phyloP scores from a whole-genome alignment of 2,113 vertebrate species.

The Numenius arquata region DNA sequence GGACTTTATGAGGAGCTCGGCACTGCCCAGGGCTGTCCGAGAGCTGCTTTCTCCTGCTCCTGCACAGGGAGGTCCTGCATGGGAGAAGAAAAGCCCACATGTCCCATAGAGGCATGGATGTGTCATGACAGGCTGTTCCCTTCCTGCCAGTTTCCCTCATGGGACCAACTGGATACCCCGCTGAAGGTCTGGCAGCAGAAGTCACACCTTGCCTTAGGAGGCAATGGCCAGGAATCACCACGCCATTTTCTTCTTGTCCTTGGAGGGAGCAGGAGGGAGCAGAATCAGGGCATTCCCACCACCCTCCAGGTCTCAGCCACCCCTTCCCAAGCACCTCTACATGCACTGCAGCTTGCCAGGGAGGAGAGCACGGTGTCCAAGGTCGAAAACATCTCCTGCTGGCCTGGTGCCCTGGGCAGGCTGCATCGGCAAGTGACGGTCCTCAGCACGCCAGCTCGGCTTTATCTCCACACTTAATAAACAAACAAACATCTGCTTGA shows the following conservation, averaged over 20 bases:
- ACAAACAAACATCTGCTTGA: neutral
- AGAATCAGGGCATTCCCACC: neutral
- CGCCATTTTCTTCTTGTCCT: neutral
- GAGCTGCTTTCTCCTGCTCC: neutral
- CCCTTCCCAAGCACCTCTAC: neutral
- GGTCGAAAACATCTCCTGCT: neutral
- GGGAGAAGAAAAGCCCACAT: neutral
- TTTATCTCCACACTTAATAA: neutral
- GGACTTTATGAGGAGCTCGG: neutral
- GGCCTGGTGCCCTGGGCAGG: neutral
- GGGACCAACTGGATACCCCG: neutral
- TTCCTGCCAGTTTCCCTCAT: neutral
- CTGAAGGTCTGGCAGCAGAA: neutral
- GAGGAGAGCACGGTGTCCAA: fast-evolving
- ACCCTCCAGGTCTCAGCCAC: neutral
- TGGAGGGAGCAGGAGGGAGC: neutral
- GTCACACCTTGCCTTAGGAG: neutral
- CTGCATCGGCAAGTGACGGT: fast-evolving
- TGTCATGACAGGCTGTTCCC: neutral
- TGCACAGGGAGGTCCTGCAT: neutral
- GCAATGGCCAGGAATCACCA: neutral
- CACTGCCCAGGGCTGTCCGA: neutral
- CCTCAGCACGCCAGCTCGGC: neutral
- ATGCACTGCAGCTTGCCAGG: neutral
- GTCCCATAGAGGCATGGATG: neutral